Percentiles rank a stretch among this genome's conserved stretches.
These are phyloP conservation scores for Drosophila tanythrix DNA, from an alignment of 2,888 invertebrate genomes.

Conservation along the genomic window DNA sequence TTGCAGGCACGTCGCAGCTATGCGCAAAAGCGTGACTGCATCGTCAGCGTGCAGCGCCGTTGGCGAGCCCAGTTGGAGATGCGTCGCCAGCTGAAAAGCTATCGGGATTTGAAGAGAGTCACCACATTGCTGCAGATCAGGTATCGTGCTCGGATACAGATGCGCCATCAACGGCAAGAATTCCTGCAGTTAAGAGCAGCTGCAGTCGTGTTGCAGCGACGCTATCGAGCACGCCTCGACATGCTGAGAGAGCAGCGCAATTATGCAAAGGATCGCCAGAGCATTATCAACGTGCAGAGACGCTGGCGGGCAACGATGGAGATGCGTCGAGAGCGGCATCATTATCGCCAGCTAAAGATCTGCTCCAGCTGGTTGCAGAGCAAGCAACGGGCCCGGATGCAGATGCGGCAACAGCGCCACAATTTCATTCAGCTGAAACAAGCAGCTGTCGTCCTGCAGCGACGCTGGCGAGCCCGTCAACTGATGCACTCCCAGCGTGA, in stretches of 20 bases:
- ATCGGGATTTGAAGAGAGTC: slow-evolving; percentile 10
- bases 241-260: slow-evolving; percentile 73
- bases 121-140: slow-evolving; percentile 20
- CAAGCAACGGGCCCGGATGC: slow-evolving; percentile 69
- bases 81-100: slow-evolving; percentile 50
- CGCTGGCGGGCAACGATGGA: slow-evolving; percentile 82
- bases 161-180: slow-evolving; percentile 42
- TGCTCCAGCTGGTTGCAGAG: slow-evolving; percentile 75
- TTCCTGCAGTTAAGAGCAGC: slow-evolving; percentile 48
- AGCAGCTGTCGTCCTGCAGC: slow-evolving; percentile 79
- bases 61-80: slow-evolving; percentile 83
- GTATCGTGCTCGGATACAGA: slow-evolving; percentile 54
- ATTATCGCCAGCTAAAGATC: slow-evolving; percentile 72
- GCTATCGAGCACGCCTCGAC: slow-evolving; percentile 61
- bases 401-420: slow-evolving; percentile 70
- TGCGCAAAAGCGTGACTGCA: slow-evolving; percentile 69
- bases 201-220: slow-evolving; percentile 59
- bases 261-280: slow-evolving; percentile 62
- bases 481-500: slow-evolving; percentile 59
- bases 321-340: slow-evolving; percentile 64
- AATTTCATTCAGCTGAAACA: slow-evolving; percentile 57
- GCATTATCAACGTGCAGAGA: slow-evolving; percentile 74
- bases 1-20: slow-evolving; percentile 47
- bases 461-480: slow-evolving; percentile 76
- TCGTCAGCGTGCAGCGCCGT: slow-evolving; percentile 84